These are phyloP conservation scores for Solen grandis DNA, from an alignment of 1,140 invertebrate species.

Conservation along the genomic window DNA sequence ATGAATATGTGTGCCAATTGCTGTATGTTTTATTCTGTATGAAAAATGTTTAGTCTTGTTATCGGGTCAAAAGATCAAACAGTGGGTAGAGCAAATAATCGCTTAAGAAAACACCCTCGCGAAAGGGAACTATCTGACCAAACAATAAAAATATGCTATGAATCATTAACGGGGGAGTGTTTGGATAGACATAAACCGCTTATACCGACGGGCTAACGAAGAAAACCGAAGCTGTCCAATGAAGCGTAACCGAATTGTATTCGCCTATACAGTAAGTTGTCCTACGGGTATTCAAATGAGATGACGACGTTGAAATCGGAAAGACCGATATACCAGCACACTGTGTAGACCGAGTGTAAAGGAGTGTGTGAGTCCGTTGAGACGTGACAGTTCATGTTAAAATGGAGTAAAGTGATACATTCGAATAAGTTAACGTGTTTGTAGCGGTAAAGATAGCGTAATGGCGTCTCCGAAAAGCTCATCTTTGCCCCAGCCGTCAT, in stretches of 20 bases:
- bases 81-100: no score
- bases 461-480: constrained; percentile 34
- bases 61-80: no score
- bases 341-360: not conserved
- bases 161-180: no score
- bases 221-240: constrained; percentile 26
- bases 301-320: constrained; percentile 41
- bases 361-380: constrained; percentile 5
- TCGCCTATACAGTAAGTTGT: constrained; percentile 31
- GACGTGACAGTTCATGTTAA: constrained; percentile 56
- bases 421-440: not conserved
- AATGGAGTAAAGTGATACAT: constrained; percentile 23
- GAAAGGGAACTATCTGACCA: no score
- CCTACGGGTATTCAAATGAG: constrained; percentile 57
- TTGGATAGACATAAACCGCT: no score
- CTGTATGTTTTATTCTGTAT: no score
- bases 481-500: constrained; percentile 82
- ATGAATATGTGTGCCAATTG: no score
- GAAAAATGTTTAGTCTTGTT: no score
- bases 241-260: constrained; percentile 49
- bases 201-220: no score
- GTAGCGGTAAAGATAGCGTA: constrained; percentile 2
- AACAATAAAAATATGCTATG: no score
- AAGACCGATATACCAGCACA: constrained; percentile 17
- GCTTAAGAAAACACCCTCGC: no score